Conservation (phyloP, 1,140 invertebrate genomes). For the Drosophila mayri region DNA sequence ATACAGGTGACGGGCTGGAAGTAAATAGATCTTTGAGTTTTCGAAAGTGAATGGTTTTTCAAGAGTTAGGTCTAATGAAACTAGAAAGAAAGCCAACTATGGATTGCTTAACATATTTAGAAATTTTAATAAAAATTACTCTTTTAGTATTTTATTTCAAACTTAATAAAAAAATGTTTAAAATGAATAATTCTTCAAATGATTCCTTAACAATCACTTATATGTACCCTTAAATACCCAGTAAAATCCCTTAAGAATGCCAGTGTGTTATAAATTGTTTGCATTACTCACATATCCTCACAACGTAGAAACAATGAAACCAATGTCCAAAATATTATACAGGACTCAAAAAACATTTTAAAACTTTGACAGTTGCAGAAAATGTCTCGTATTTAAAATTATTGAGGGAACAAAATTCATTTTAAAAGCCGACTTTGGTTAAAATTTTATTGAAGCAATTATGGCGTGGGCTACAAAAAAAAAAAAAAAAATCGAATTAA, state of each 20-base stretch:
- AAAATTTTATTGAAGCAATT: background rate
- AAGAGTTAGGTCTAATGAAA: too few species aligned
- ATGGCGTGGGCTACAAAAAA: background rate
- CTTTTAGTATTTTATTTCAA: too few species aligned
- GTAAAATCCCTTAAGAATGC: background rate
- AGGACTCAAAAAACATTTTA: conserved; percentile 7
- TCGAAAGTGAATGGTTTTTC: too few species aligned
- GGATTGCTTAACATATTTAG: too few species aligned
- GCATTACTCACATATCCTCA: background rate
- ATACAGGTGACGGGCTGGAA: background rate
- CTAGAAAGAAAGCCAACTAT: background rate
- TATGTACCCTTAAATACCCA: background rate
- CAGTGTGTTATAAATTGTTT: too few species aligned
- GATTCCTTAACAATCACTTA: too few species aligned
- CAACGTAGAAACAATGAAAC: background rate
- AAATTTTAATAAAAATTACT: too few species aligned
- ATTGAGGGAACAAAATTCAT: background rate
- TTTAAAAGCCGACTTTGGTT: background rate
- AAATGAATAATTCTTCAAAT: too few species aligned
- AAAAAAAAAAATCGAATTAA: background rate
- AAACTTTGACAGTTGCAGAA: background rate
- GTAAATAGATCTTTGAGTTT: background rate
- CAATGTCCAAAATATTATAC: background rate
- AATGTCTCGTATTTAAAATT: background rate
- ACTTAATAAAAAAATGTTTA: too few species aligned